Evolutionary conservation across 2,113 vertebrate genomes (phyloP).

Genomic region (Gobio gobio): DNA sequence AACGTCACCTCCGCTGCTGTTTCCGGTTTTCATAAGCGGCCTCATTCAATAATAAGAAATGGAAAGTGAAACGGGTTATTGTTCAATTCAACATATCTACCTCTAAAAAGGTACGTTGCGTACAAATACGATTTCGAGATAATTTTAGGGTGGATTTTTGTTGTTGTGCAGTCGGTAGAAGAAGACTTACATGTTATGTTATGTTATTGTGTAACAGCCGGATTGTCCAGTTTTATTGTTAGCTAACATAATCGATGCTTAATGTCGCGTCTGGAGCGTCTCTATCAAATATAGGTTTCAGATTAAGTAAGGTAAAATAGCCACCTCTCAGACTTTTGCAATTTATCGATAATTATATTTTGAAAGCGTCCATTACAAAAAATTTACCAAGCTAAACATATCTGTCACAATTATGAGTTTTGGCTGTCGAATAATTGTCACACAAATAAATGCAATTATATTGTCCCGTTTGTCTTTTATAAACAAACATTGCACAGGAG

Average conservation of each 20-base stretch:
- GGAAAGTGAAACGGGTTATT: neutral
- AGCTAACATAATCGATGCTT: neutral
- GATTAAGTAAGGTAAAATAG: neutral
- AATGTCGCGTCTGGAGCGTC: neutral
- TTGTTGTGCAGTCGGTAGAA: neutral
- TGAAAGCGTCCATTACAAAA: neutral
- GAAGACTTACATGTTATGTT: neutral
- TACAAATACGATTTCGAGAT: neutral
- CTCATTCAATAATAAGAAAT: constrained; percentile 9
- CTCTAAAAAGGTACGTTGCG: neutral
- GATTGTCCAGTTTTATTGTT: neutral
- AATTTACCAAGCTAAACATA: neutral
- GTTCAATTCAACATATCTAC: neutral
- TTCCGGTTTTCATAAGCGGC: constrained; percentile 11
- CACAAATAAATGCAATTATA: neutral
- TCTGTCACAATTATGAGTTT: neutral
- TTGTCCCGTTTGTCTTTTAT: neutral
- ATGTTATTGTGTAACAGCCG: neutral
- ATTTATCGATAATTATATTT: neutral
- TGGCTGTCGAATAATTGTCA: neutral
- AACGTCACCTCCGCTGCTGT: constrained; percentile 45
- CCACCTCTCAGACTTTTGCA: neutral
- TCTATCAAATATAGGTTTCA: neutral
- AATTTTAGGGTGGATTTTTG: neutral
- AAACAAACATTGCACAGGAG: neutral